A percentile compares a stretch with the other conserved stretches of the same genome.
Conservation (phyloP, 2,888 invertebrate genomes). For the Siphlonurus alternatus region DNA sequence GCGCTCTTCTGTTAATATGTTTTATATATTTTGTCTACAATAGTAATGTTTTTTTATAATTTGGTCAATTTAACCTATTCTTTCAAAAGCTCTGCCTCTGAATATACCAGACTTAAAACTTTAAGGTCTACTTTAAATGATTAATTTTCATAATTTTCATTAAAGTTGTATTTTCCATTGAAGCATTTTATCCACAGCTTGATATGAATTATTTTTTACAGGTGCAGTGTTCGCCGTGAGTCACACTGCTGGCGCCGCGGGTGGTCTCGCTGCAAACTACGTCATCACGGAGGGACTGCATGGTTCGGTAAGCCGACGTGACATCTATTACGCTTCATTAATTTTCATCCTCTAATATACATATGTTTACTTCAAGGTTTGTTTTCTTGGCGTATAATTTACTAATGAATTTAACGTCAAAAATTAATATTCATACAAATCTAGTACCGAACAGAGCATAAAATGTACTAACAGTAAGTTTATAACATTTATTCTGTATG, state of each 20-base stretch:
- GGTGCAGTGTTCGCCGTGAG: constrained; percentile 27
- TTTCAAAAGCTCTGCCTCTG: too few relatives aligned
- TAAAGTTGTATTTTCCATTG: too few relatives aligned
- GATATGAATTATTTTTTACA: constrained; percentile 17
- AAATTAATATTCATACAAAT: too few relatives aligned
- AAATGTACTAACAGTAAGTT: too few relatives aligned
- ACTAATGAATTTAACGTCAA: neutral
- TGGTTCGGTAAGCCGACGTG: constrained; percentile 30
- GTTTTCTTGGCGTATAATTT: neutral
- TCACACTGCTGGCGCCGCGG: constrained; percentile 38
- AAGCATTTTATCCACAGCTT: too few relatives aligned
- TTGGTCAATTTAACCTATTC: too few relatives aligned
- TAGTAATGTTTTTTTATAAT: neutral
- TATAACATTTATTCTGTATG: too few relatives aligned
- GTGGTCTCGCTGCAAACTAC: constrained; percentile 36
- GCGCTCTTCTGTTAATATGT: neutral
- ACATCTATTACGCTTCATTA: neutral
- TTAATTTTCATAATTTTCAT: too few relatives aligned
- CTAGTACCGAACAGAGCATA: too few relatives aligned
- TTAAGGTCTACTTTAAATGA: too few relatives aligned
- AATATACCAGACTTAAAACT: too few relatives aligned
- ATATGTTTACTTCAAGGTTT: neutral
- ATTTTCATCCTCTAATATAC: neutral
- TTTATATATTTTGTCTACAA: neutral
- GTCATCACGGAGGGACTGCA: constrained; percentile 38